Evolutionary conservation across 2,888 invertebrate genomes (phyloP).

Genomic region (Perizoma affinitatum): DNA sequence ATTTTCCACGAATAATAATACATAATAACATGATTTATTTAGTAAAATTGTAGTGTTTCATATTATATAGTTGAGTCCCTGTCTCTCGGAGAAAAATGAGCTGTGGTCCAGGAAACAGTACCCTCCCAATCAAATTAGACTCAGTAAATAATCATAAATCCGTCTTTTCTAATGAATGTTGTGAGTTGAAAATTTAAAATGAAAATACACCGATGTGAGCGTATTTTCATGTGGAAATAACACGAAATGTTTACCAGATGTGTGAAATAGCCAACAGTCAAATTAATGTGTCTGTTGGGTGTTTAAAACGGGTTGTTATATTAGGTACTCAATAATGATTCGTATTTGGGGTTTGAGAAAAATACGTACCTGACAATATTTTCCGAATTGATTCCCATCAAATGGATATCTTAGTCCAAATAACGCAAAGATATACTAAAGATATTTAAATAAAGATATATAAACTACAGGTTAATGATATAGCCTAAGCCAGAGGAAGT

Average conservation of each 20-base stretch:
- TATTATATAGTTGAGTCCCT: no score
- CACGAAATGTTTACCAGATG: neutral
- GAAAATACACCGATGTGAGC: neutral
- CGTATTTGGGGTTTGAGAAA: conserved; percentile 9
- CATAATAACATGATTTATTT: no score
- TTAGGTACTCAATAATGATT: neutral
- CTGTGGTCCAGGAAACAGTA: no score
- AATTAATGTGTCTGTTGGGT: neutral
- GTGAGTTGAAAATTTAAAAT: neutral
- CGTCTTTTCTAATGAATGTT: no score
- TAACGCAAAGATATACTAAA: no score
- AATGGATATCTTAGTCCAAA: neutral
- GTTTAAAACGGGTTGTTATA: no score
- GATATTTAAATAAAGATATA: neutral
- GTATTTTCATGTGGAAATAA: neutral
- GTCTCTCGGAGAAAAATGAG: no score
- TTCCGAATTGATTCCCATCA: conserved; percentile 3
- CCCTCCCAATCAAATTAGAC: no score
- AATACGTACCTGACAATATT: conserved; percentile 4
- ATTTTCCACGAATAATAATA: no score
- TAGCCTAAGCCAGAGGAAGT: neutral
- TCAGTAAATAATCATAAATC: no score
- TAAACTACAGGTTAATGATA: neutral
- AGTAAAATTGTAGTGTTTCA: no score
- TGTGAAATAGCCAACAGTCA: neutral